A percentile compares a stretch with the other conserved stretches of the same genome.
These are phyloP conservation scores for Dusona sp. DNA, from an alignment of 2,888 invertebrate species.

Conservation along the genomic window DNA sequence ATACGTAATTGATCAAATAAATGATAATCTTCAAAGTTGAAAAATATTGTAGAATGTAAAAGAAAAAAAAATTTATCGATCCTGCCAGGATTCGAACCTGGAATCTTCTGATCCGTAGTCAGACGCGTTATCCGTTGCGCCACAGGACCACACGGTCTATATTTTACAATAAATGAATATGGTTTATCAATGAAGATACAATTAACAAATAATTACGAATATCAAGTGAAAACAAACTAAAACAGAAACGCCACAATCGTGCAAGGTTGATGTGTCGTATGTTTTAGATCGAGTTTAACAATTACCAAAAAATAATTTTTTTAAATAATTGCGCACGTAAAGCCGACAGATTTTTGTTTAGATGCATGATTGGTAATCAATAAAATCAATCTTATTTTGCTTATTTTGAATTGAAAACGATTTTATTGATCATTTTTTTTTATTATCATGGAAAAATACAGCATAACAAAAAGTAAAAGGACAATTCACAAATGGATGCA, in stretches of 20 bases:
- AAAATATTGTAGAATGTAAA: not conserved
- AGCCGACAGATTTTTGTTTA: not conserved
- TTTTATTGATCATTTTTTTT: not conserved
- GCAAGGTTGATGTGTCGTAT: not conserved
- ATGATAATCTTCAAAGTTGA: not conserved
- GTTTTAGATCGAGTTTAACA: not conserved
- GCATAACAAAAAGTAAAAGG: not conserved
- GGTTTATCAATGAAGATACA: not conserved
- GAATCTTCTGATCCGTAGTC: slow-evolving; percentile 90
- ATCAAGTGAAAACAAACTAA: not conserved
- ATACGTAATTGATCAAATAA: not conserved
- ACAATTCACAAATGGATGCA: not conserved
- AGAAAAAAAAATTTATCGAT: slow-evolving; percentile 74
- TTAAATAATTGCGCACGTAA: not conserved
- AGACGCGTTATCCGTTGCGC: slow-evolving; percentile 88
- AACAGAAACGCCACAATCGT: not conserved
- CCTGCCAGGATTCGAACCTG: slow-evolving; percentile 85
- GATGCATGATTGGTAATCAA: not conserved
- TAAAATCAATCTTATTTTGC: not conserved
- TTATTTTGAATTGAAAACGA: not conserved
- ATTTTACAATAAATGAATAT: not conserved
- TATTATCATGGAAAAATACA: not conserved
- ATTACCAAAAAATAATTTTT: not conserved
- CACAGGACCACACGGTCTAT: slow-evolving; percentile 75
- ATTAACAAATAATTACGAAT: not conserved